Percentiles rank a stretch among this genome's conserved stretches.
phyloP scores from a whole-genome alignment of 2,888 invertebrate species.

The Fragum sueziense region DNA sequence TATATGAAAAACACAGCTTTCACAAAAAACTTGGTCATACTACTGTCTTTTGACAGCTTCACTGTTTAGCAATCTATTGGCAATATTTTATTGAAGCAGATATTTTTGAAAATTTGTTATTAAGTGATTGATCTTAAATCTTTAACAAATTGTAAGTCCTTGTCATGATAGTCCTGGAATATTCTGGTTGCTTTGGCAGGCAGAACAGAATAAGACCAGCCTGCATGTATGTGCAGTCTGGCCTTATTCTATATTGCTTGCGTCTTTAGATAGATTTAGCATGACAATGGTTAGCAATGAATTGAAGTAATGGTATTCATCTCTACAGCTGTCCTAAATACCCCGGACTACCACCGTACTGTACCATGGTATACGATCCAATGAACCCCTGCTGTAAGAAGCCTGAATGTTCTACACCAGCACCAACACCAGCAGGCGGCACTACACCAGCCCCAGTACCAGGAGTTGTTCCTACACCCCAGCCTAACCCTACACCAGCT shows the following conservation, averaged over 20 bases:
- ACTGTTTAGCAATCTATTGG: too few species aligned
- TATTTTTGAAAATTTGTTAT: too few species aligned
- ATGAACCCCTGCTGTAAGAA: constrained; percentile 70
- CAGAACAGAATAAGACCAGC: neutral
- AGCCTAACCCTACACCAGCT: constrained; percentile 27
- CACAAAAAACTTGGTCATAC: too few species aligned
- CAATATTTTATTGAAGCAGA: too few species aligned
- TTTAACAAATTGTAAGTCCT: too few species aligned
- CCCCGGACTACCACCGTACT: constrained; percentile 64
- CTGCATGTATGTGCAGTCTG: neutral
- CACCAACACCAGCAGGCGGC: constrained; percentile 47
- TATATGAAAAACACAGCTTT: too few species aligned
- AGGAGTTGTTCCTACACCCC: constrained; percentile 37
- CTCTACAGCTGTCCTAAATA: constrained; percentile 65
- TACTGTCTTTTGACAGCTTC: too few species aligned
- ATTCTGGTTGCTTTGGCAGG: too few species aligned
- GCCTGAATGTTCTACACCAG: constrained; percentile 63
- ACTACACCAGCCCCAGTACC: constrained; percentile 51
- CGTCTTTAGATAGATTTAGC: too few species aligned
- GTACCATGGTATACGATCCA: constrained; percentile 67
- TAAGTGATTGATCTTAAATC: too few species aligned
- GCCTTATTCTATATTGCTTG: neutral
- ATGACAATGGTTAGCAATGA: too few species aligned
- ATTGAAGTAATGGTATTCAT: neutral
- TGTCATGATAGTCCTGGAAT: too few species aligned